phyloP scores from a whole-genome alignment of 2,888 invertebrate species.

The Pimpla rufipes region DNA sequence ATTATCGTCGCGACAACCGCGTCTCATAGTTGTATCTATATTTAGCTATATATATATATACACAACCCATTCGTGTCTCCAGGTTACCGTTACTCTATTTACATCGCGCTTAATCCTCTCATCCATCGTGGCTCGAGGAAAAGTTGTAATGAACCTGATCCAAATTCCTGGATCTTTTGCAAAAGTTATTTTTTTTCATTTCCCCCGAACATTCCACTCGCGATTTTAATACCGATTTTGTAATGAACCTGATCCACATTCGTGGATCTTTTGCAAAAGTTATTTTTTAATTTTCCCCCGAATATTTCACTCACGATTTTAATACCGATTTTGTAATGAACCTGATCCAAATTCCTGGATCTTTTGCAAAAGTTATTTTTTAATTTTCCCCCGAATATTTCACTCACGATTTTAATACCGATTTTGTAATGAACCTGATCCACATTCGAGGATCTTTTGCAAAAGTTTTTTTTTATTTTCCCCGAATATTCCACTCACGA shows the following conservation, averaged over 20 bases:
- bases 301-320: no score
- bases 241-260: not conserved
- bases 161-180: not conserved
- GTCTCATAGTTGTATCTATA: conserved; percentile 17
- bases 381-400: no score
- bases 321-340: no score
- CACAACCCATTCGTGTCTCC: not conserved
- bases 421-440: not conserved
- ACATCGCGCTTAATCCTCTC: conserved; percentile 37
- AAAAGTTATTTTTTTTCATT: no score
- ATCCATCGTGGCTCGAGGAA: conserved; percentile 8
- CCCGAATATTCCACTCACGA: no score
- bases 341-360: not conserved
- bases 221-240: not conserved
- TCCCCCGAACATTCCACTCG: no score
- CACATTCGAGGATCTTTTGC: not conserved
- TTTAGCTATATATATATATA: conserved; percentile 16
- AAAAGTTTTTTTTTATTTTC: no score
- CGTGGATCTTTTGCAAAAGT: not conserved
- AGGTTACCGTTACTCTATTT: conserved; percentile 26
- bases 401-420: no score
- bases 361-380: no score
- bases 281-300: no score
- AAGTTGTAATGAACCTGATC: not conserved
- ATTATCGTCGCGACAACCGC: not conserved